Conservation (phyloP, 2,888 invertebrate genomes). For the Leucophora obtusa region DNA sequence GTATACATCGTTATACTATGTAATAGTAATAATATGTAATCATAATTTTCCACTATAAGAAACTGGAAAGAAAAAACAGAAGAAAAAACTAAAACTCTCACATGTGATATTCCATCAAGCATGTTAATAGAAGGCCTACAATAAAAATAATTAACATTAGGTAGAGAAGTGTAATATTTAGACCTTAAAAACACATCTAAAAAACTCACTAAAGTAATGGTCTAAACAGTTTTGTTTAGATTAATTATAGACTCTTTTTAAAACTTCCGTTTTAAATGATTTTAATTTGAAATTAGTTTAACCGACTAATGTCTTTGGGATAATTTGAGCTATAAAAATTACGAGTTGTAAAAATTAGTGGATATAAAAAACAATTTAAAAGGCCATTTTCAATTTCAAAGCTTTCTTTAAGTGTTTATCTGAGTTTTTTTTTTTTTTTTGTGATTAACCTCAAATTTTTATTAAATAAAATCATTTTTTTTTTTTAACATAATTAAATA, state of each 20-base stretch:
- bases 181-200: neutral
- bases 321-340: neutral
- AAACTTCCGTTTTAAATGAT: slow-evolving; percentile 29
- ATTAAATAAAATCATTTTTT: neutral
- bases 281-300: neutral
- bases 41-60: slow-evolving; percentile 28
- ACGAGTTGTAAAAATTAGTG: neutral
- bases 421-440: neutral
- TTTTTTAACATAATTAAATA: no score
- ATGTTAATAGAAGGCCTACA: neutral
- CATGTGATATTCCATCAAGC: slow-evolving; percentile 1
- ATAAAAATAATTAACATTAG: slow-evolving; percentile 12
- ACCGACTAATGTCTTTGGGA: neutral
- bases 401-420: neutral
- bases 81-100: slow-evolving; percentile 11
- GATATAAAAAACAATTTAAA: neutral
- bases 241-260: slow-evolving; percentile 15
- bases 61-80: neutral
- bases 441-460: neutral
- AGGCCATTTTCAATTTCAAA: neutral
- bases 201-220: neutral
- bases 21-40: slow-evolving; percentile 30
- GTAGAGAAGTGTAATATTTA: slow-evolving; percentile 16
- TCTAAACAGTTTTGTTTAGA: slow-evolving; percentile 1
- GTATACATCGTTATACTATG: neutral